Evolutionary conservation across 1,140 invertebrate species (phyloP).

Genomic region (Oscheius sp.): DNA sequence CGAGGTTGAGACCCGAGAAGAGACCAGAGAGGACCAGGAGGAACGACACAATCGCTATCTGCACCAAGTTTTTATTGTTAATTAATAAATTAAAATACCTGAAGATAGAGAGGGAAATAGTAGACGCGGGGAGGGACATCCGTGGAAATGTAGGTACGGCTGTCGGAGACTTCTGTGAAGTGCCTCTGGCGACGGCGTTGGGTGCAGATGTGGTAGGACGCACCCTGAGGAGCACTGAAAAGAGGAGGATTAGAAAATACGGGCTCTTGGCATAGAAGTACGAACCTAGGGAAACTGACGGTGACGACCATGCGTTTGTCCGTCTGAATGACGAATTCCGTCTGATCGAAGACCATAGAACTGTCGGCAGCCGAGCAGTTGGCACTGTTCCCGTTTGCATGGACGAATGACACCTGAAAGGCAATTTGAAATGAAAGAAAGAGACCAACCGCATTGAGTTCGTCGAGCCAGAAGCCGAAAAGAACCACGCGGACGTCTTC

Average conservation of each 20-base stretch:
- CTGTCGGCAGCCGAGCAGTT: not conserved
- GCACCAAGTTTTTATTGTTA: not conserved
- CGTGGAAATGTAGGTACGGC: not conserved
- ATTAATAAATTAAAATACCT: not conserved
- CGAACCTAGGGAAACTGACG: not conserved
- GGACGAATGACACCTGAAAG: not conserved
- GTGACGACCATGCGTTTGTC: not conserved
- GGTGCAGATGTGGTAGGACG: not conserved
- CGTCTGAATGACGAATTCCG: not conserved
- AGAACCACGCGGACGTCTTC: not conserved
- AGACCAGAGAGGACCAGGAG: constrained; percentile 65
- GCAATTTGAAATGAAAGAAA: not conserved
- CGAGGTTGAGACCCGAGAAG: constrained; percentile 66
- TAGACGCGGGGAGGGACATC: not conserved
- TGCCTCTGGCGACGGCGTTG: not conserved
- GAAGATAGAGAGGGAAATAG: constrained; percentile 1
- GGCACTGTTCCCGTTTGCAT: not conserved
- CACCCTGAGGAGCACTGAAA: not conserved
- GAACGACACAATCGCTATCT: constrained; percentile 24
- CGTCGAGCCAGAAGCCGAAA: not conserved
- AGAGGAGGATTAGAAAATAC: not conserved
- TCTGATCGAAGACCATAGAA: not conserved
- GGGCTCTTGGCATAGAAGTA: not conserved
- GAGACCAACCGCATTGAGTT: not conserved
- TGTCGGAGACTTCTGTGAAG: not conserved